Evolutionary conservation across 2,113 vertebrate species (phyloP), one percentile per base, ranked within the genome.

Genomic region (Lepus americanus): DNA sequence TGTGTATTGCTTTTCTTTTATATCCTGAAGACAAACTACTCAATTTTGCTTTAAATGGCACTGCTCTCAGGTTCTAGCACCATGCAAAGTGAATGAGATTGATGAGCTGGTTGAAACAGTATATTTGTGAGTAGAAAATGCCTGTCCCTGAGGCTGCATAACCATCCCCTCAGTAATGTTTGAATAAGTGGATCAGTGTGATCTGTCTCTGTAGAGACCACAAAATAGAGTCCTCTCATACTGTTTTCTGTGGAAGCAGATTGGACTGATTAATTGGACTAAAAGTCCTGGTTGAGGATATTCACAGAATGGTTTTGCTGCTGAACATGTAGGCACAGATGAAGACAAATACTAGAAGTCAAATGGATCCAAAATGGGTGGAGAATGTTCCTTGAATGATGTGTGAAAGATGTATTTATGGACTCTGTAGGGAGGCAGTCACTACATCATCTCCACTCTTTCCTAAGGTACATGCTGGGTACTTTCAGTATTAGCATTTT

Each of bases 21-120:
- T 1, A 88, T 92, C 78, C 96, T 82, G 77, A 96, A 96, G 92
- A 96, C 69, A 97, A 95, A 97, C 53, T 66, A 78, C 44, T 76
- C 73, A 85, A 76, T 94, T 96, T 94, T 88, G 73, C 87, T 69
- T 89, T 55, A 69, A 94, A 44, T 53, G 66, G n/a, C 77, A 86
- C 53, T 86, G 70, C 23, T 69, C 64, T 94, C 86, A 72, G 77
- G 29, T 93, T 92, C 77, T 9, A 70, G 87, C 25, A 59, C 53
- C 74, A 73, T 87, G 88, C 73, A 88, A 88, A 94, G 61, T 74
- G 95, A 96, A 78, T 0, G 29, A 96, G 94, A 97, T 77, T 89
- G 95, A 95, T 96, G 95, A 94, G 79, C 61, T 85, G 31, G 27
- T 55, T 72, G 90, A 85, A 72, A 9, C 44, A 80, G 78, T 92